These are phyloP conservation scores for Cliona cf. orientalis DNA, from an alignment of 37 sponge, comb jelly and placozoan species.

Conservation along the genomic window DNA sequence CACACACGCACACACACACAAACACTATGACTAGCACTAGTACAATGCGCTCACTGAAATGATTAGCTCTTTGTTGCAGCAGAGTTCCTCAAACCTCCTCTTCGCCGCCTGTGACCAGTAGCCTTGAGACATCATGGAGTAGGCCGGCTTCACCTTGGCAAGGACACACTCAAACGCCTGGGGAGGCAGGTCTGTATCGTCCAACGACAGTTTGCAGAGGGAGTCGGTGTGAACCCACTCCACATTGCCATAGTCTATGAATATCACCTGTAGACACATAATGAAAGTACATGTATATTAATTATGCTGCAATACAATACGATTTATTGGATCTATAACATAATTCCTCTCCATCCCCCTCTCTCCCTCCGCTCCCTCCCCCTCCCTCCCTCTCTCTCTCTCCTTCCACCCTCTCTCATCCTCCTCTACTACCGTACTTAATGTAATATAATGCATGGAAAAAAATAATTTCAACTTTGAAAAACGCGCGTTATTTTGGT, in stretches of 20 bases:
- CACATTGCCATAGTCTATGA: conserved; percentile 89
- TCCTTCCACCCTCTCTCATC: neutral
- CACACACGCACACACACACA: conserved; percentile 8
- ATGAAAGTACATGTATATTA: neutral
- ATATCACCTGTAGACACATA: conserved; percentile 59
- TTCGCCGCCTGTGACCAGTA: conserved; percentile 69
- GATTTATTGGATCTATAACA: too few species aligned
- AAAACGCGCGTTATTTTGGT: too few species aligned
- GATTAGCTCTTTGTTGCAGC: conserved; percentile 49
- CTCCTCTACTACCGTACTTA: too few species aligned
- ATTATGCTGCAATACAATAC: neutral
- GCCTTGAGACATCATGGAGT: conserved; percentile 40
- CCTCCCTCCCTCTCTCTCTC: too few species aligned
- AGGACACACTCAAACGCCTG: conserved; percentile 89
- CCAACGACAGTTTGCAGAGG: conserved; percentile 58
- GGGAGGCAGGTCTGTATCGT: conserved; percentile 25
- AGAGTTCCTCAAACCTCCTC: conserved; percentile 41
- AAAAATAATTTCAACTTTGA: too few species aligned
- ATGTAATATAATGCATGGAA: too few species aligned
- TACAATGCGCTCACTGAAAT: conserved; percentile 26
- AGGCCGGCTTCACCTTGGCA: conserved; percentile 63
- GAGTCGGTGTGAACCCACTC: conserved; percentile 48
- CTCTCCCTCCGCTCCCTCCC: neutral
- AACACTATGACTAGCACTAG: neutral
- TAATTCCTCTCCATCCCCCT: neutral